Percentiles rank a stretch among this genome's conserved stretches.
Evolutionary conservation across 2,113 vertebrate genomes (phyloP).

Genomic region (Anseranas semipalmata): DNA sequence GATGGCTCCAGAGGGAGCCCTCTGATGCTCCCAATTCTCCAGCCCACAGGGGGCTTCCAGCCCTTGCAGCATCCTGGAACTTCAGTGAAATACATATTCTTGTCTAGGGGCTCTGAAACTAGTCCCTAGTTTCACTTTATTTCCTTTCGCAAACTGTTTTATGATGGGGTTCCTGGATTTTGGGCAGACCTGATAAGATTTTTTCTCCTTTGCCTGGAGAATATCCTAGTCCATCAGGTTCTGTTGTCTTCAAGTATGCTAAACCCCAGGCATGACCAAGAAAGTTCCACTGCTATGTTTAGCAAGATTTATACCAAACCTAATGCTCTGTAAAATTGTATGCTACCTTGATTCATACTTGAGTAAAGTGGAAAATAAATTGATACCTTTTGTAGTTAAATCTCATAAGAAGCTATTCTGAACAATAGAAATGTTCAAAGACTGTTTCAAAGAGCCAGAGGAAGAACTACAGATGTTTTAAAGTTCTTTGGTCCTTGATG

Average conservation of each 20-base stretch:
- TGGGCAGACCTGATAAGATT: neutral
- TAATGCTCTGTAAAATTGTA: neutral
- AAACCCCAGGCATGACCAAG: neutral
- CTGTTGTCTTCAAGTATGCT: neutral
- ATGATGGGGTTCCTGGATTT: neutral
- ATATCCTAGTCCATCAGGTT: neutral
- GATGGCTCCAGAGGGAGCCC: accelerated
- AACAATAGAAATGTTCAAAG: neutral
- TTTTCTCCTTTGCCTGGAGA: neutral
- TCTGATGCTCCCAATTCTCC: neutral
- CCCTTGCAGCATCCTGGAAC: neutral
- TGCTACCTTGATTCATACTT: neutral
- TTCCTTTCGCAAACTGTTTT: neutral
- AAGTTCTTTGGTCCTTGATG: neutral
- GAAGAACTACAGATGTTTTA: neutral
- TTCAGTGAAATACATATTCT: neutral
- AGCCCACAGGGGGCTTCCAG: neutral
- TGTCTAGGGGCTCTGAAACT: neutral
- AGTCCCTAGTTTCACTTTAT: neutral
- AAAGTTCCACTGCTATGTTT: neutral
- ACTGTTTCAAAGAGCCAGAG: neutral
- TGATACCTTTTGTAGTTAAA: neutral
- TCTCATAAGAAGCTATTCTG: neutral
- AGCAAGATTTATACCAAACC: neutral
- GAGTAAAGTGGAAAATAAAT: neutral